These are phyloP conservation scores for Australoheros scitulus DNA, from an alignment of 2,113 vertebrate genomes.

Conservation along the genomic window DNA sequence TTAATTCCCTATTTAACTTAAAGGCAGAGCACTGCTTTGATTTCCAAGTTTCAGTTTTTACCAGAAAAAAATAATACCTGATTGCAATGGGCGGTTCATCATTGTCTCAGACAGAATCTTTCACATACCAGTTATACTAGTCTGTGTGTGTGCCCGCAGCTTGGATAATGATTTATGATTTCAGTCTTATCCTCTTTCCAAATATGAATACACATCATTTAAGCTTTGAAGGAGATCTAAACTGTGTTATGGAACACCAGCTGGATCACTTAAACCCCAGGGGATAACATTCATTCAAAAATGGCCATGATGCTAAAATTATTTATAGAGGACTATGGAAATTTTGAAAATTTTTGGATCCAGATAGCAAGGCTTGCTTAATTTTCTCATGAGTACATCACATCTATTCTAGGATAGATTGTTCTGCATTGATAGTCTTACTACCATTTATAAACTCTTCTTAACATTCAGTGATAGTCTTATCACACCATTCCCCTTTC, in stretches of 20 bases:
- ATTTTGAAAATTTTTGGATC: background rate
- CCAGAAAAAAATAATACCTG: too few relatives aligned
- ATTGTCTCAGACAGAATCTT: too few relatives aligned
- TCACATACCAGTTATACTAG: background rate
- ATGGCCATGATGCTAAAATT: background rate
- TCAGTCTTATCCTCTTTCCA: background rate
- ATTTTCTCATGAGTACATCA: background rate
- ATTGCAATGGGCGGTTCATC: too few relatives aligned
- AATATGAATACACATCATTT: slow-evolving; percentile 1
- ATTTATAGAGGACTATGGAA: background rate
- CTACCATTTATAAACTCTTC: background rate
- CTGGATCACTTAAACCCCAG: background rate
- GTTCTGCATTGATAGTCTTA: background rate
- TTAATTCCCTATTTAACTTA: too few relatives aligned
- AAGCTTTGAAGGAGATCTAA: background rate
- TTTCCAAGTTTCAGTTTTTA: too few relatives aligned
- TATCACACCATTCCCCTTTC: background rate
- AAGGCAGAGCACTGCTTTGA: too few relatives aligned
- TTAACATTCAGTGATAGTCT: background rate
- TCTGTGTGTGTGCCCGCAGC: background rate
- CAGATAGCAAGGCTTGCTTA: background rate
- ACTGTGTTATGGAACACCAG: background rate
- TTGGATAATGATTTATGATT: background rate
- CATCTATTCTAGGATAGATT: background rate
- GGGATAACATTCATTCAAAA: background rate